Conservation (phyloP, 2,888 invertebrate genomes). For the Andrena bicolor region DNA sequence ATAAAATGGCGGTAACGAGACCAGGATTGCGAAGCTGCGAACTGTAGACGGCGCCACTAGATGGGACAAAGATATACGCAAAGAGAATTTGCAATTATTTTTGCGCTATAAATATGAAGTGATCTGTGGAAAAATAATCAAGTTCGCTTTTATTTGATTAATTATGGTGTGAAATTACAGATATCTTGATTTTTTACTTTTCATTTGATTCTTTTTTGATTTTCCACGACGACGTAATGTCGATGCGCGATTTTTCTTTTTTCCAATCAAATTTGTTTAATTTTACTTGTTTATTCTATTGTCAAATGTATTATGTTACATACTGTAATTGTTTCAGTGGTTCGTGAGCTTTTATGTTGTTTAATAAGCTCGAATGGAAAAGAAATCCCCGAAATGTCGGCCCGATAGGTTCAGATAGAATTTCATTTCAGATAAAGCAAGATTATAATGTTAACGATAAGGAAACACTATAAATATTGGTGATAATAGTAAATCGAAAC, state of each 20-base stretch:
- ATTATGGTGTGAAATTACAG: background rate
- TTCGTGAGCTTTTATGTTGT: background rate
- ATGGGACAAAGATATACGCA: slow-evolving; percentile 42
- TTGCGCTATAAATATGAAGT: background rate
- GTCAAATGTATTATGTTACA: background rate
- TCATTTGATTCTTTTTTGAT: background rate
- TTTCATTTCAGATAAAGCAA: slow-evolving; percentile 42
- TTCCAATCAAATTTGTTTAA: background rate
- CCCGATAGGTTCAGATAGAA: slow-evolving; percentile 29
- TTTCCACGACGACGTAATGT: background rate
- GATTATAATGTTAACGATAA: slow-evolving; percentile 48
- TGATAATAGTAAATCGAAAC: slow-evolving; percentile 35
- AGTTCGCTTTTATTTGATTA: background rate
- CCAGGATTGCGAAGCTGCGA: slow-evolving; percentile 41
- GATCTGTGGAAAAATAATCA: no score
- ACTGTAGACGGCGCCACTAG: slow-evolving; percentile 67
- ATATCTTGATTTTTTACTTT: background rate
- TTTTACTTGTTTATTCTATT: background rate
- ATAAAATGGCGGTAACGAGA: slow-evolving; percentile 75
- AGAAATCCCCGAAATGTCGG: slow-evolving; percentile 11
- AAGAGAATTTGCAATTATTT: background rate
- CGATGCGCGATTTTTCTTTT: background rate
- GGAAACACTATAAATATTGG: slow-evolving; percentile 36
- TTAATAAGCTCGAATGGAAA: background rate
- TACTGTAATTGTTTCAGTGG: background rate